A percentile compares a stretch with the other conserved stretches of the same genome.
These are phyloP conservation scores for Sardinella longiceps DNA, from an alignment of 2,797 vertebrate species.

Conservation along the genomic window DNA sequence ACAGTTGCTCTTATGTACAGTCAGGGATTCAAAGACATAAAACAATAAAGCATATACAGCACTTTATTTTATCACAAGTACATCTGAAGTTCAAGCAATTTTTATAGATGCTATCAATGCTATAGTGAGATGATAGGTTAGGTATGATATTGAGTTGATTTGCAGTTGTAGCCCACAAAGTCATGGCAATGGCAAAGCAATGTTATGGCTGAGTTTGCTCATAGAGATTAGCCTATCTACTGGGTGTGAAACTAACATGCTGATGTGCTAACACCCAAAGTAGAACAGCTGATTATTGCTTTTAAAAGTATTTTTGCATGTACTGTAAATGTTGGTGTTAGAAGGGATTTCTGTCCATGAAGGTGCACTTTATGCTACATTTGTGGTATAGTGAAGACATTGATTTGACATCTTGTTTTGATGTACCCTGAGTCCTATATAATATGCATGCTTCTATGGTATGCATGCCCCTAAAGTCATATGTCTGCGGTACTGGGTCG, in stretches of 20 bases:
- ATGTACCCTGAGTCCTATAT: background rate
- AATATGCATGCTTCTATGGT: background rate
- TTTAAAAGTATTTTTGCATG: background rate
- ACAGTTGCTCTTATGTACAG: background rate
- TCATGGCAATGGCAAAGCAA: background rate
- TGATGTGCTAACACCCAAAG: background rate
- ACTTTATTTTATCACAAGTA: background rate
- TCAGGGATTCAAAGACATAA: background rate
- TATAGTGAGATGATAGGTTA: background rate
- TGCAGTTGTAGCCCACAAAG: background rate
- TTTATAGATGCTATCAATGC: background rate
- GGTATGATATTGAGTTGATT: background rate
- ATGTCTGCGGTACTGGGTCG: background rate
- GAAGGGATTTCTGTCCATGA: background rate
- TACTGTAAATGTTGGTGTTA: background rate
- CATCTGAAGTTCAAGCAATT: background rate
- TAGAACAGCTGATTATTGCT: background rate
- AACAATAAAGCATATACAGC: background rate
- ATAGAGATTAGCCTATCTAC: background rate
- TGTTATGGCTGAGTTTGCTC: background rate
- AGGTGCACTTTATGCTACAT: background rate
- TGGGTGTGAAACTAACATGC: background rate
- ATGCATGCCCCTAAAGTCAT: background rate
- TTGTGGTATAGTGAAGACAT: background rate
- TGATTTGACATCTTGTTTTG: background rate